phyloP scores from a whole-genome alignment of 2,797 vertebrate genomes.

The Phaenicophaeus curvirostris region DNA sequence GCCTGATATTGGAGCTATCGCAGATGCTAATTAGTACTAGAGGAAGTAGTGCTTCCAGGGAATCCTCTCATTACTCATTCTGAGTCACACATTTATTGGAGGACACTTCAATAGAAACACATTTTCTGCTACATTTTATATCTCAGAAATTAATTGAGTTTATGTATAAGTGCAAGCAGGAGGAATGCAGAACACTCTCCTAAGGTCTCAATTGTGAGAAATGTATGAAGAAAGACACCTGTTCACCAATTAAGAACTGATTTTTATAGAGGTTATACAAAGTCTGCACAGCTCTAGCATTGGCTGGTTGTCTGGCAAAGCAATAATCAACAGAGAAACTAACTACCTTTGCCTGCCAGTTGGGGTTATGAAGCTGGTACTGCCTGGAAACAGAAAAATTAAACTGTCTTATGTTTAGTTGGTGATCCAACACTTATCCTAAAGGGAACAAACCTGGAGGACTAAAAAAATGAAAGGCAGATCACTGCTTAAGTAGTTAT shows the following conservation, averaged over 20 bases:
- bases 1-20: not conserved
- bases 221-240: not conserved
- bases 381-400: not conserved
- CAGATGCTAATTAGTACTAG: conserved; percentile 40
- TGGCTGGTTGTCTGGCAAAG: conserved; percentile 26
- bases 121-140: not conserved
- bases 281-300: not conserved
- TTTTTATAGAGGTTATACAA: not conserved
- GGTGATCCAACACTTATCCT: not conserved
- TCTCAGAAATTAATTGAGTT: not conserved
- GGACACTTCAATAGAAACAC: not conserved
- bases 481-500: not conserved
- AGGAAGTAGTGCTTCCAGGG: conserved; percentile 26
- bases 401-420: not conserved
- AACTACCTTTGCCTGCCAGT: not conserved
- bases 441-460: not conserved
- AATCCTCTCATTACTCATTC: not conserved
- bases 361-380: not conserved
- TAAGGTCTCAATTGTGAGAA: not conserved
- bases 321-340: not conserved
- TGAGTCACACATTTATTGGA: not conserved
- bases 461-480: not conserved
- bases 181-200: not conserved
- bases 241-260: not conserved
- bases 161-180: not conserved